A percentile compares a stretch with the other conserved stretches of the same genome.
Conservation (phyloP, 2,888 invertebrate species). For the Sinodicranocentrus sp. region DNA sequence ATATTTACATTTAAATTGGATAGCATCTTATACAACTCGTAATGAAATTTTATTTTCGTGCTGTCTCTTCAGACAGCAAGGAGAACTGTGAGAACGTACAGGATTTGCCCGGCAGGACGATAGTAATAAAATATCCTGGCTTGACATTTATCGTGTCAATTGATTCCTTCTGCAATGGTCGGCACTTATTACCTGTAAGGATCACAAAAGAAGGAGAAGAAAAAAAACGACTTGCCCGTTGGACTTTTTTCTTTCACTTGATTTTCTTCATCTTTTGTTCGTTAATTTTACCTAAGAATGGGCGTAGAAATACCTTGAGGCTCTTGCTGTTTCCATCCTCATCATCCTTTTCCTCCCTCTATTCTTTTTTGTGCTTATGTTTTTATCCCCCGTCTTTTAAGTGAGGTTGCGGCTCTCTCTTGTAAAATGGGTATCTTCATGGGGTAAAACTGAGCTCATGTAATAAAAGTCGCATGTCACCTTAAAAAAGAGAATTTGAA, state of each 20-base stretch:
- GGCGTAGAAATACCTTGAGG: slow-evolving; percentile 59
- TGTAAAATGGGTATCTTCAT: slow-evolving; percentile 22
- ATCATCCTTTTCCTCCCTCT: slow-evolving; percentile 30
- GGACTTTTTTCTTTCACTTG: slow-evolving; percentile 46
- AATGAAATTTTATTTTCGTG: slow-evolving; percentile 14
- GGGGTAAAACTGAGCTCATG: slow-evolving; percentile 41
- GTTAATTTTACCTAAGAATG: slow-evolving; percentile 64
- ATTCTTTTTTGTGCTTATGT: slow-evolving; percentile 20
- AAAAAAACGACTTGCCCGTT: slow-evolving; percentile 40
- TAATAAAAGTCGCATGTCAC: slow-evolving; percentile 72
- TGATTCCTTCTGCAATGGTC: slow-evolving; percentile 56
- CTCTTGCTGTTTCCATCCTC: slow-evolving; percentile 44
- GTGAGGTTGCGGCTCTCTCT: neutral
- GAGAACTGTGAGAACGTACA: slow-evolving; percentile 45
- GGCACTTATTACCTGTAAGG: slow-evolving; percentile 55
- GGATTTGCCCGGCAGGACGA: slow-evolving; percentile 58
- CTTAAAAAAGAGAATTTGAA: slow-evolving; percentile 45
- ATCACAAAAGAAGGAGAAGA: slow-evolving; percentile 34
- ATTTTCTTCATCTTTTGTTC: slow-evolving; percentile 49
- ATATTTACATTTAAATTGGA: slow-evolving; percentile 11
- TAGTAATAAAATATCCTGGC: slow-evolving; percentile 62
- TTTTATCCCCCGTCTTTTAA: neutral
- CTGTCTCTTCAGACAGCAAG: neutral
- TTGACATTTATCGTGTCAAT: slow-evolving; percentile 69
- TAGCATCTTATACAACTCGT: neutral